A percentile compares a stretch with the other conserved stretches of the same genome.
phyloP scores from a whole-genome alignment of 2,113 vertebrate genomes.

The Oenanthe oenanthe region DNA sequence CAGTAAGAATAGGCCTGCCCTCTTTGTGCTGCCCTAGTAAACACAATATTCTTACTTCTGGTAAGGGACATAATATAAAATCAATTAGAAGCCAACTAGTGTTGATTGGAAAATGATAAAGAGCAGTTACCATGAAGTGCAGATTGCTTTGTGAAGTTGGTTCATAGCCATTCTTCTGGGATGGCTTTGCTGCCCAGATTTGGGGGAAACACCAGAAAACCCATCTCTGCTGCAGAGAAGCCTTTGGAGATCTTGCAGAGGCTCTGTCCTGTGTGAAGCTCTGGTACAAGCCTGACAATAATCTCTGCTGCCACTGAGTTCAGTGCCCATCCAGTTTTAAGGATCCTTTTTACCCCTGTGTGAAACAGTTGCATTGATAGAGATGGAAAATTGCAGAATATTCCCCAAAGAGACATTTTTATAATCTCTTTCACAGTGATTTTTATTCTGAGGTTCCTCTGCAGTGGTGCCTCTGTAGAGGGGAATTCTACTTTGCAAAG shows the following conservation, averaged over 20 bases:
- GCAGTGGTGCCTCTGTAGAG: background rate
- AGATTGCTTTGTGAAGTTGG: background rate
- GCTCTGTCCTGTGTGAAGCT: background rate
- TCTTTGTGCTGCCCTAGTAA: slow-evolving; percentile 72
- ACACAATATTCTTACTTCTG: slow-evolving; percentile 73
- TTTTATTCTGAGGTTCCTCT: background rate
- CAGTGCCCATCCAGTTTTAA: background rate
- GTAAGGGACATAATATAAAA: slow-evolving; percentile 69
- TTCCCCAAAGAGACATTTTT: background rate
- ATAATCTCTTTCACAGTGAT: background rate
- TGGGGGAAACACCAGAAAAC: background rate
- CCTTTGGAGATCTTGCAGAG: background rate
- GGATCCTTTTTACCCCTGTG: accelerated
- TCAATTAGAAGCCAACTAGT: slow-evolving; percentile 71
- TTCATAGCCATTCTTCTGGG: background rate
- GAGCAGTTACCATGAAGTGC: slow-evolving; percentile 42
- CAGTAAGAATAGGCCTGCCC: slow-evolving; percentile 78
- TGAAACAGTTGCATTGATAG: background rate
- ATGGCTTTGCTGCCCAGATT: background rate
- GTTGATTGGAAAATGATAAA: slow-evolving; percentile 69
- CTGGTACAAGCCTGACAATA: background rate
- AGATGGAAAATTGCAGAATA: background rate
- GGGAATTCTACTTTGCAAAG: background rate
- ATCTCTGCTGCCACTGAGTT: background rate
- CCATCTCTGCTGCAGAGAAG: background rate